Evolutionary conservation across 2,113 vertebrate species (phyloP).

Genomic region (Paratilapia polleni): DNA sequence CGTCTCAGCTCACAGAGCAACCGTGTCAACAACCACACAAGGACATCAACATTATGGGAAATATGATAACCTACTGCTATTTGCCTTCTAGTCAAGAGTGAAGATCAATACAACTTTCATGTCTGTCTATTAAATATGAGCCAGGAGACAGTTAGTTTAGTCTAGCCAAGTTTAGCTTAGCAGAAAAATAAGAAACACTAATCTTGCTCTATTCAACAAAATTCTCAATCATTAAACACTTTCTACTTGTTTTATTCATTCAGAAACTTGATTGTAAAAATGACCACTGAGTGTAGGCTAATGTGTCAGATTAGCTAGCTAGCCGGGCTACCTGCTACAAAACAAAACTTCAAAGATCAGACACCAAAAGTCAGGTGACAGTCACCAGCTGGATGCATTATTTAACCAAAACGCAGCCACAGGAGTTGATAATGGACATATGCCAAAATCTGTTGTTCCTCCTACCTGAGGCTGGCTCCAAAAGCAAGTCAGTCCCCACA

Average conservation of each 20-base stretch:
- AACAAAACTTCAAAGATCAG: neutral
- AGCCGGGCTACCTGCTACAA: neutral
- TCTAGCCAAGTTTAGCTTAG: neutral
- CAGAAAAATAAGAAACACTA: neutral
- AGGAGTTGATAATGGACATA: neutral
- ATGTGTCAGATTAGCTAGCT: too few species aligned
- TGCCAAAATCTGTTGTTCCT: neutral
- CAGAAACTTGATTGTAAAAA: neutral
- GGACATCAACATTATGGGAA: neutral
- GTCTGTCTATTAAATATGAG: neutral
- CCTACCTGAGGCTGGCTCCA: neutral
- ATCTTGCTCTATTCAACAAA: too few species aligned
- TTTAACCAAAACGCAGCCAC: neutral
- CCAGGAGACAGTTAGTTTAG: too few species aligned
- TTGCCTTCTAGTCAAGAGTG: neutral
- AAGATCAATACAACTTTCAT: neutral
- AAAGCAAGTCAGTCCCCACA: too few species aligned
- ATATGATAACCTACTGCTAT: too few species aligned
- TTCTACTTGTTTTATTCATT: neutral
- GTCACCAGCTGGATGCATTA: neutral
- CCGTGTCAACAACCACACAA: neutral
- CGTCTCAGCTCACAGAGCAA: rapidly evolving
- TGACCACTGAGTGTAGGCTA: neutral
- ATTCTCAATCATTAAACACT: too few species aligned
- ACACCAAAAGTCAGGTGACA: neutral